phyloP scores from a whole-genome alignment of 2,888 invertebrate species.

The Microplitis deprimator region DNA sequence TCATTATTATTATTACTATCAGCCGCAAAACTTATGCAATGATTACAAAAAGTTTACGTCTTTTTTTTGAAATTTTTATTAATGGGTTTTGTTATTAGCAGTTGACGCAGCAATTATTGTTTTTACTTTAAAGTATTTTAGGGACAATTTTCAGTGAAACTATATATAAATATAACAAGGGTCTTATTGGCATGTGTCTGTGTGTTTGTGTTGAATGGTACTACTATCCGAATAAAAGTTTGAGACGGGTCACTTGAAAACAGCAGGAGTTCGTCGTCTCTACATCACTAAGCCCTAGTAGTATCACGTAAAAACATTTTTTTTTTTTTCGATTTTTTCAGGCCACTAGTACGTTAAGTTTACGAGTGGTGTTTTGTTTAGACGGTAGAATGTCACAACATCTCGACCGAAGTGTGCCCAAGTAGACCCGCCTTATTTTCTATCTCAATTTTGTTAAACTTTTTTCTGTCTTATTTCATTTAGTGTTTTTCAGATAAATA shows the following conservation, averaged over 20 bases:
- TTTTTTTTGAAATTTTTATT: background rate
- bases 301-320: background rate
- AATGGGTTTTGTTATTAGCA: background rate
- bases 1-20: background rate
- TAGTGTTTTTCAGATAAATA: background rate
- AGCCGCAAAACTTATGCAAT: background rate
- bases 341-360: constrained; percentile 2
- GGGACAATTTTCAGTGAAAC: background rate
- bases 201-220: background rate
- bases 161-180: constrained; percentile 4
- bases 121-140: background rate
- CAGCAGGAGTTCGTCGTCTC: constrained; percentile 17
- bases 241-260: constrained; percentile 24
- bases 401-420: constrained; percentile 52
- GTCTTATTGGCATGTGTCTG: background rate
- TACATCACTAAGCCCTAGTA: background rate
- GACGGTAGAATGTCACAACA: constrained; percentile 68
- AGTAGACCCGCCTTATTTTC: constrained; percentile 40
- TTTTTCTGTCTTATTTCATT: constrained; percentile 26
- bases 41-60: background rate
- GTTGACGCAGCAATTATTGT: background rate
- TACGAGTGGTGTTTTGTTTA: constrained; percentile 57
- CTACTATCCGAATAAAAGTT: background rate
- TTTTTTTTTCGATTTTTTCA: background rate
- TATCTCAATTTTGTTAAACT: constrained; percentile 23